Conservation (phyloP, 2,888 invertebrate genomes). For the Pasiphila rectangulata region DNA sequence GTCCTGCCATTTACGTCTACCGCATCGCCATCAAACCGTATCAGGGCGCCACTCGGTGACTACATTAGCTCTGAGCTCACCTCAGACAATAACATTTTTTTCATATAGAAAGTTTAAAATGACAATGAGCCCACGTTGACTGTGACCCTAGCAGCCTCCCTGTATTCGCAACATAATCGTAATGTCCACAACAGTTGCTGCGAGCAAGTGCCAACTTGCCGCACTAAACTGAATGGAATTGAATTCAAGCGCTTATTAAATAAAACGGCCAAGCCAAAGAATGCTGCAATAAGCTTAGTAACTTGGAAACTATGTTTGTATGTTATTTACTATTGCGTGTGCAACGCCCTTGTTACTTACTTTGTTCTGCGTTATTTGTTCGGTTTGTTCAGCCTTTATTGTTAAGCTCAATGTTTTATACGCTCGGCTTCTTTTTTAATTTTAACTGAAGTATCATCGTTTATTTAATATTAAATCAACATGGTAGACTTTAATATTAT, state of each 20-base stretch:
- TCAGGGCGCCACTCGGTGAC: too few relatives aligned
- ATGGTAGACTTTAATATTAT: too few relatives aligned
- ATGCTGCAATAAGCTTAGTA: conserved; percentile 7
- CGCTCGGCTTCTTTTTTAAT: too few relatives aligned
- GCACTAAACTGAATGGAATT: conserved; percentile 18
- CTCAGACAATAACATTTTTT: too few relatives aligned
- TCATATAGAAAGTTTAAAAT: too few relatives aligned
- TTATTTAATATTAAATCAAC: too few relatives aligned
- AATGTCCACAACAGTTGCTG: conserved; percentile 14
- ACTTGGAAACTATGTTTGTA: conserved; percentile 5
- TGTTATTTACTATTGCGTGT: neutral
- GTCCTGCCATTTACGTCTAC: too few relatives aligned
- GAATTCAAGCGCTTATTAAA: conserved; percentile 22
- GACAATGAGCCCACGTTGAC: neutral
- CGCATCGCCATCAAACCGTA: too few relatives aligned
- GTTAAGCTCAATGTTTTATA: too few relatives aligned
- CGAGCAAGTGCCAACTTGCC: conserved; percentile 18
- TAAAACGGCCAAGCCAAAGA: conserved; percentile 14
- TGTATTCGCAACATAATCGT: conserved; percentile 15
- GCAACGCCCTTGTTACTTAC: neutral
- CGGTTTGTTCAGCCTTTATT: too few relatives aligned
- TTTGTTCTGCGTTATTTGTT: neutral
- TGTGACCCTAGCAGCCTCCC: neutral
- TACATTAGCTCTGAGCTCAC: too few relatives aligned
- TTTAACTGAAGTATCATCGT: too few relatives aligned